A percentile compares a stretch with the other conserved stretches of the same genome.
These are phyloP conservation scores for Elmis aenea DNA, from an alignment of 2,888 invertebrate genomes.

Conservation along the genomic window DNA sequence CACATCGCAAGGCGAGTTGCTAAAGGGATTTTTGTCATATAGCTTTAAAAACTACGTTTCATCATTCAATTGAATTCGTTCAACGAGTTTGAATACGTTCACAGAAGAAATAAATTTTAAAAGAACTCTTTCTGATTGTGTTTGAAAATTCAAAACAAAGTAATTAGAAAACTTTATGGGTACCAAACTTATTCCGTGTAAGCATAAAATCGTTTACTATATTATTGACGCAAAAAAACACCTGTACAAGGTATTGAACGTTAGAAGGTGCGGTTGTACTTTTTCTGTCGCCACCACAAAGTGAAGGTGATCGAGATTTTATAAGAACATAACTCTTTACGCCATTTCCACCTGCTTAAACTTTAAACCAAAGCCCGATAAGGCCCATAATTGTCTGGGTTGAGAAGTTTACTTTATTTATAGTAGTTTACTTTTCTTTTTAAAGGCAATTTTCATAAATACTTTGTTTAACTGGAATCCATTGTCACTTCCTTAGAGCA, in stretches of 20 bases:
- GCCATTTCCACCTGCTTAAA: constrained; percentile 15
- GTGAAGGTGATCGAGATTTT: constrained; percentile 34
- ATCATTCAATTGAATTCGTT: too few species aligned
- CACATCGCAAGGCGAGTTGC: too few species aligned
- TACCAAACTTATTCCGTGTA: too few species aligned
- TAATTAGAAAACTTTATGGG: too few species aligned
- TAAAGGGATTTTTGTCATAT: too few species aligned
- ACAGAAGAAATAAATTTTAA: too few species aligned
- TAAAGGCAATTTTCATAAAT: constrained; percentile 15
- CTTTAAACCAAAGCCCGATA: constrained; percentile 12
- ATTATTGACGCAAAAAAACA: too few species aligned
- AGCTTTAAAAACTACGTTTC: too few species aligned
- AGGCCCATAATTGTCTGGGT: constrained; percentile 12
- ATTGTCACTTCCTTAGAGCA: constrained; percentile 13
- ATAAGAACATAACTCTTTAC: constrained; percentile 16
- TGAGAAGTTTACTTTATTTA: constrained; percentile 14
- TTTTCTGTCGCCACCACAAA: constrained; percentile 21
- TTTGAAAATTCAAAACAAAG: too few species aligned
- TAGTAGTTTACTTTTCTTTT: constrained; percentile 19
- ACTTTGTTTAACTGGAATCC: constrained; percentile 8
- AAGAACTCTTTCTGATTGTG: too few species aligned
- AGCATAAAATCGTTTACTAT: too few species aligned
- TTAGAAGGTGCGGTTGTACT: constrained; percentile 16
- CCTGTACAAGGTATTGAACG: constrained; percentile 10
- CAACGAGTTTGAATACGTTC: too few species aligned